Evolutionary conservation across 2,888 invertebrate genomes (phyloP).

Genomic region (Epirrhoe tristata): DNA sequence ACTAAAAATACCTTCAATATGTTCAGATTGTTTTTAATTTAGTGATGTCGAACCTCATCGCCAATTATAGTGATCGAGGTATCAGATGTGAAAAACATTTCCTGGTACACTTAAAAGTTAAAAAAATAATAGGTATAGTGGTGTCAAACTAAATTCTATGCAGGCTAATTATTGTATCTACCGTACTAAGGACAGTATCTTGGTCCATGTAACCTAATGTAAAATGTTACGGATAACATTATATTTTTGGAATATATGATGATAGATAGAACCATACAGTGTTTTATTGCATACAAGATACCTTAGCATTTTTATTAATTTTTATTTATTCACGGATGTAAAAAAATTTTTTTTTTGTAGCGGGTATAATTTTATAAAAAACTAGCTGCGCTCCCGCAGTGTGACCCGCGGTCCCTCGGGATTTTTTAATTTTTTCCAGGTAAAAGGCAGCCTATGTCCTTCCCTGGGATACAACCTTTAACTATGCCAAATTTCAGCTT

Average conservation of each 20-base stretch:
- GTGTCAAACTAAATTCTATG: not conserved
- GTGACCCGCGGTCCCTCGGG: too few species aligned
- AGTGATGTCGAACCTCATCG: not conserved
- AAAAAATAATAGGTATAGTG: not conserved
- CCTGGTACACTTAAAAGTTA: not conserved
- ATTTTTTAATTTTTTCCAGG: too few species aligned
- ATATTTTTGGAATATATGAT: conserved; percentile 84
- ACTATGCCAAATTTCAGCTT: too few species aligned
- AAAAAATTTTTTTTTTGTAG: too few species aligned
- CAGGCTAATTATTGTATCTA: conserved; percentile 18
- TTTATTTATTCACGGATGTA: too few species aligned
- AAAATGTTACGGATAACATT: conserved; percentile 78
- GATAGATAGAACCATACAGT: conserved; percentile 67
- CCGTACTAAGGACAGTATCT: conserved; percentile 35
- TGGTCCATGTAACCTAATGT: conserved; percentile 54
- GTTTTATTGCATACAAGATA: conserved; percentile 47
- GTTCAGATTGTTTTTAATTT: not conserved
- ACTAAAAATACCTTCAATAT: not conserved
- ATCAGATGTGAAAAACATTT: not conserved
- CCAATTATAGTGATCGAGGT: not conserved
- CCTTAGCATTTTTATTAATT: too few species aligned
- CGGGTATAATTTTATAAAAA: too few species aligned
- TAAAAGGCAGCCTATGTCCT: too few species aligned
- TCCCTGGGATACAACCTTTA: too few species aligned
- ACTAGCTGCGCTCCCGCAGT: too few species aligned